These are phyloP conservation scores for Calephelis perditalis DNA, from an alignment of 2,888 invertebrate species.

Conservation along the genomic window DNA sequence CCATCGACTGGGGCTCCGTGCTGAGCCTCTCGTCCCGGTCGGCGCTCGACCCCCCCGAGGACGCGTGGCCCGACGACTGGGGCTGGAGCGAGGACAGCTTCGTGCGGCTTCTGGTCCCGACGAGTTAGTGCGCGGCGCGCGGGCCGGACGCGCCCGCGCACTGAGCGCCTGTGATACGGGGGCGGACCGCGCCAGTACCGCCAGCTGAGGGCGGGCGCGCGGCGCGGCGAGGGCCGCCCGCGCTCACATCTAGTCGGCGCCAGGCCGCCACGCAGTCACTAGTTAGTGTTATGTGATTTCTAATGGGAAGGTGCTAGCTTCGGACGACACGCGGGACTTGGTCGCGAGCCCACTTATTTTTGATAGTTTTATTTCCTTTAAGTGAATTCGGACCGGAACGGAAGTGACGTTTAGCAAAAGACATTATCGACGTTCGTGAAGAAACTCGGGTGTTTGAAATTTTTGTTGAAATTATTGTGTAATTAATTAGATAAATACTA, in stretches of 20 bases:
- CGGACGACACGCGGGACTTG: slow-evolving; percentile 75
- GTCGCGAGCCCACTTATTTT: slow-evolving; percentile 76
- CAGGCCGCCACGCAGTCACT: slow-evolving; percentile 64
- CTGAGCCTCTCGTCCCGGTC: slow-evolving; percentile 91
- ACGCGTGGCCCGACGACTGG: slow-evolving; percentile 83
- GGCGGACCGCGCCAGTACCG: slow-evolving; percentile 47
- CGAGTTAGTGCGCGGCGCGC: slow-evolving; percentile 79
- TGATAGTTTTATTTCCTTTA: slow-evolving; percentile 77
- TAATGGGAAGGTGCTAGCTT: slow-evolving; percentile 78
- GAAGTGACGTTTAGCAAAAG: slow-evolving; percentile 69
- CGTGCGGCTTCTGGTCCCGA: slow-evolving; percentile 84
- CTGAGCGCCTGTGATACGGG: slow-evolving; percentile 68
- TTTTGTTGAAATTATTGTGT: slow-evolving; percentile 78
- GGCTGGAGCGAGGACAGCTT: slow-evolving; percentile 83
- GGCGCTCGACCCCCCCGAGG: slow-evolving; percentile 90
- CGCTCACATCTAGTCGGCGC: slow-evolving; percentile 52
- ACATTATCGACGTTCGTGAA: slow-evolving; percentile 65
- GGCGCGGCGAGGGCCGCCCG: slow-evolving; percentile 41
- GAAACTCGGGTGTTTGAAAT: slow-evolving; percentile 71
- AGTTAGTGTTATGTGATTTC: slow-evolving; percentile 75
- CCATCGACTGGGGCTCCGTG: slow-evolving; percentile 95
- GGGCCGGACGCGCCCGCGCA: slow-evolving; percentile 69
- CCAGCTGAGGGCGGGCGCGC: slow-evolving; percentile 43
- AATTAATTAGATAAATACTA: slow-evolving; percentile 73
- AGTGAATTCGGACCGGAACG: slow-evolving; percentile 71